Conservation (phyloP, 2,888 invertebrate species). For the Aleiodes leptofemur region DNA sequence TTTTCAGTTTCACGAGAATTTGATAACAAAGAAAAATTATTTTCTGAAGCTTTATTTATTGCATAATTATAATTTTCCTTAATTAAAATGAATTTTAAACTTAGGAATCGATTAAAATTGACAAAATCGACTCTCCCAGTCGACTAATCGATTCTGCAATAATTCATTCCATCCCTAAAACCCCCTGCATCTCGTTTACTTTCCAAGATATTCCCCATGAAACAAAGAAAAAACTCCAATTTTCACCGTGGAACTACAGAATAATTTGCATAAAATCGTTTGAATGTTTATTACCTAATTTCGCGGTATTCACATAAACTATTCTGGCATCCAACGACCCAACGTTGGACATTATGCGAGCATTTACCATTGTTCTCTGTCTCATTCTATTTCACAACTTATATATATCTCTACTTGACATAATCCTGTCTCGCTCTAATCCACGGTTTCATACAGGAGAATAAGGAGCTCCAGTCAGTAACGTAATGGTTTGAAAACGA, state of each 20-base stretch:
- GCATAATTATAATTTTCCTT: no score
- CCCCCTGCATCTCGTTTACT: no score
- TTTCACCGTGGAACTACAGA: background rate
- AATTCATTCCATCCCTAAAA: no score
- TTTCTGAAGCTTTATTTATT: no score
- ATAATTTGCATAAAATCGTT: conserved; percentile 17
- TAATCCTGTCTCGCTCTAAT: conserved; percentile 16
- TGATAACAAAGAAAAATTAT: no score
- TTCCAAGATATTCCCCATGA: no score
- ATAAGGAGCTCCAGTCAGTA: conserved; percentile 23
- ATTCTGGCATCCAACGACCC: conserved; percentile 4
- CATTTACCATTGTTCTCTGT: background rate
- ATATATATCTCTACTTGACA: conserved; percentile 14
- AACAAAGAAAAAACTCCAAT: background rate
- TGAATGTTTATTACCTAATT: conserved; percentile 8
- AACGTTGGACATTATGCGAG: conserved; percentile 22
- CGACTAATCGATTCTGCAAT: no score
- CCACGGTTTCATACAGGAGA: conserved; percentile 17
- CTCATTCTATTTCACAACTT: background rate
- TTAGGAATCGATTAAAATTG: no score
- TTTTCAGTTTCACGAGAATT: no score
- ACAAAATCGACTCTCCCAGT: no score
- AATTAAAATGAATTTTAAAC: no score
- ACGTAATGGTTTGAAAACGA: conserved; percentile 41
- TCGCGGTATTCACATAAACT: conserved; percentile 3